These are phyloP conservation scores for Drosophila anomalipes DNA, from an alignment of 2,888 invertebrate genomes.

Conservation along the genomic window DNA sequence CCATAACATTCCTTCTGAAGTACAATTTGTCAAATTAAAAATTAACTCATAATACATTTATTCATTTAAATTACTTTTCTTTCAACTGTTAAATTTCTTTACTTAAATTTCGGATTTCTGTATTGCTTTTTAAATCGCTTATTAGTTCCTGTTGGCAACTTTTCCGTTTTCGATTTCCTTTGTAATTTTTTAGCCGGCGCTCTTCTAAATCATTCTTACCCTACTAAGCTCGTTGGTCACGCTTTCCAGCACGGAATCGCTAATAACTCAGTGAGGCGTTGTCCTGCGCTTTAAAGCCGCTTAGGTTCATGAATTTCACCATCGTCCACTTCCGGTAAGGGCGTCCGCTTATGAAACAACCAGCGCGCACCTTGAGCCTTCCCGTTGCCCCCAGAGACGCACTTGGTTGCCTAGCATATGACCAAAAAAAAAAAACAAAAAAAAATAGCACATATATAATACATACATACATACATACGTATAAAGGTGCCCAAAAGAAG, in stretches of 20 bases:
- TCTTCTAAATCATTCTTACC: conserved; percentile 54
- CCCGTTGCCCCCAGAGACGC: conserved; percentile 36
- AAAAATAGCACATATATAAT: conserved; percentile 1
- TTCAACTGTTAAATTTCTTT: background rate
- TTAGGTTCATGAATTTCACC: conserved; percentile 66
- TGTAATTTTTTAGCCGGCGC: conserved; percentile 16
- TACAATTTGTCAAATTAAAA: background rate
- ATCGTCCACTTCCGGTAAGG: conserved; percentile 44
- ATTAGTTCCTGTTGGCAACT: conserved; percentile 22
- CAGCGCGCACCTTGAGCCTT: conserved; percentile 64
- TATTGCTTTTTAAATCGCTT: background rate
- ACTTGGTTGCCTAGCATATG: conserved; percentile 65
- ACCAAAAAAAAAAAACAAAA: conserved; percentile 10
- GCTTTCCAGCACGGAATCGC: conserved; percentile 30
- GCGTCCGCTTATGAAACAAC: conserved; percentile 65
- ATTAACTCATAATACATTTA: background rate
- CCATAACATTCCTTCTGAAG: background rate
- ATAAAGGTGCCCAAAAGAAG: conserved; percentile 40
- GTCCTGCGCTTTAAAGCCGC: conserved; percentile 67
- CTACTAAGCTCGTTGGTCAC: conserved; percentile 59
- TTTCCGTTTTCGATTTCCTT: conserved; percentile 34
- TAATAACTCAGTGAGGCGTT: conserved; percentile 53
- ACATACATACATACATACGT: background rate
- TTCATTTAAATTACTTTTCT: background rate
- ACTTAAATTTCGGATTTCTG: background rate